phyloP scores from a whole-genome alignment of 2,113 vertebrate genomes.

The Hyperopisus bebe region DNA sequence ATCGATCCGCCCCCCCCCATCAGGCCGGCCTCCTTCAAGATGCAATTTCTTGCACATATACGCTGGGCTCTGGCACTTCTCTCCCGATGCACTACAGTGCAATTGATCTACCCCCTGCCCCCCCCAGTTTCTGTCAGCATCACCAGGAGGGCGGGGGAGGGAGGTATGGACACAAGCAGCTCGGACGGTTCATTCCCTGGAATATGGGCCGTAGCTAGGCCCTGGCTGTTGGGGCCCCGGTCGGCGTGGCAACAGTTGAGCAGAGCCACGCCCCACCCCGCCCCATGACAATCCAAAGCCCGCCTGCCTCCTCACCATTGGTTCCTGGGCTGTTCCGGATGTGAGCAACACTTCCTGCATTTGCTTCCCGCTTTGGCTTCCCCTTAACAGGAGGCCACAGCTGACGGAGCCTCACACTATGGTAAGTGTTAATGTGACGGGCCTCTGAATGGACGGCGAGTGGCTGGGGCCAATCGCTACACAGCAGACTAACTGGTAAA shows the following conservation, averaged over 20 bases:
- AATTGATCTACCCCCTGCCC: conserved; percentile 55
- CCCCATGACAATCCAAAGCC: not conserved
- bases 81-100: conserved; percentile 42
- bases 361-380: not conserved
- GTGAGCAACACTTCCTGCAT: not conserved
- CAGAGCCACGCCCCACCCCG: not conserved
- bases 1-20: conserved; percentile 49
- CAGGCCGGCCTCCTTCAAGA: conserved; percentile 64
- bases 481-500: conserved; percentile 45
- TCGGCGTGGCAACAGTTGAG: not conserved
- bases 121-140: conserved; percentile 22
- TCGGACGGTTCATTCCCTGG: not conserved
- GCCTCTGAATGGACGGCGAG: conserved; percentile 51
- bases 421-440: not conserved
- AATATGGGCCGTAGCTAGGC: not conserved
- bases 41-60: conserved; percentile 64
- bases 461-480: conserved; percentile 54
- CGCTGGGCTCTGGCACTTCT: conserved; percentile 50
- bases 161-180: not conserved
- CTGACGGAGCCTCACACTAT: conserved; percentile 5
- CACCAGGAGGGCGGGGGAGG: not conserved
- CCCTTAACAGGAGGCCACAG: not conserved
- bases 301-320: not conserved
- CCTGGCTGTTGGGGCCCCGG: not conserved
- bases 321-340: not conserved